phyloP scores from a whole-genome alignment of 1,140 invertebrate species.

The Scylla paramamosain region DNA sequence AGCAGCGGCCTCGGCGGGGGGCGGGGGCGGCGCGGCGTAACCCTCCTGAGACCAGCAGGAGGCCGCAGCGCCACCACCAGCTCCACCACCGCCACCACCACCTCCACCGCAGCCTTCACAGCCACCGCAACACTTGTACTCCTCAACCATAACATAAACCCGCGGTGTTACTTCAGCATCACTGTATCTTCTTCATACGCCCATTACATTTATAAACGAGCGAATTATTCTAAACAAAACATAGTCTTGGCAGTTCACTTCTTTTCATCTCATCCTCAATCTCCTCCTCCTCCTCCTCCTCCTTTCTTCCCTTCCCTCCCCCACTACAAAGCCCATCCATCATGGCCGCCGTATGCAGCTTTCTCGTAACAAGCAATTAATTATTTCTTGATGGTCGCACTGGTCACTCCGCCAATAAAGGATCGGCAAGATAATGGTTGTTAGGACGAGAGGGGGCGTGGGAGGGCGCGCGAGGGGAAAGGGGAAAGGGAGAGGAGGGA shows the following conservation, averaged over 20 bases:
- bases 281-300: neutral
- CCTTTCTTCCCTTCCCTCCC: neutral
- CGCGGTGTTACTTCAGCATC: neutral
- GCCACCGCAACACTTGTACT: neutral
- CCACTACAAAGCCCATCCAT: conserved; percentile 24
- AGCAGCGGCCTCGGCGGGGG: conserved; percentile 10
- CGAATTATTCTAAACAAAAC: neutral
- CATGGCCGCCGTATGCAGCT: conserved; percentile 66
- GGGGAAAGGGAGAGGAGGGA: neutral
- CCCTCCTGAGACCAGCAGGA: conserved; percentile 24
- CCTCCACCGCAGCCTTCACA: neutral
- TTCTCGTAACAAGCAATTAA: conserved; percentile 74
- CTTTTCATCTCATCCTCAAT: neutral
- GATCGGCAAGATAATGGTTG: conserved; percentile 68
- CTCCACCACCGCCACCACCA: neutral
- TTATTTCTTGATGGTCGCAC: conserved; percentile 72
- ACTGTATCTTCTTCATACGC: neutral
- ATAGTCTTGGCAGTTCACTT: neutral
- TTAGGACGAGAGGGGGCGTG: conserved; percentile 38
- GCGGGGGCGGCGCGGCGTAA: neutral
- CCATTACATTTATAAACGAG: neutral
- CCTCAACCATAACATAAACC: neutral
- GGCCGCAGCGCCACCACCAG: neutral
- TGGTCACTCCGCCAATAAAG: conserved; percentile 72
- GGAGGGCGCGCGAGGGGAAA: neutral